Evolutionary conservation across 2,113 vertebrate genomes (phyloP), one percentile per base, ranked within the genome.

Genomic region (Rynchops niger): DNA sequence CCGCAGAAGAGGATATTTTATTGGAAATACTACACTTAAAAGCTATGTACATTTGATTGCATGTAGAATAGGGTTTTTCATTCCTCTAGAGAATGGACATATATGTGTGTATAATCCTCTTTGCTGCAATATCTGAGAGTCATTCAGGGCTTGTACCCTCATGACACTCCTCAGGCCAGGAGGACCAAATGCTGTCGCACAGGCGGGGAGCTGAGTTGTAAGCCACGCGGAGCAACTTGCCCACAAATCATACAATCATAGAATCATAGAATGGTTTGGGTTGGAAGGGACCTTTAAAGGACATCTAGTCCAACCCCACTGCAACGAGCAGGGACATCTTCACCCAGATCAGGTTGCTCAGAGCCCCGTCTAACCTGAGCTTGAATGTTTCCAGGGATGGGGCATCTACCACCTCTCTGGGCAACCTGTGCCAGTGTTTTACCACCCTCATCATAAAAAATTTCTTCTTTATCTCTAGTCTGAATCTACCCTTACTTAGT

Each of bases 151-250:
- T 82, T 45, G 7, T 17, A 40, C 8, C 4, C 3, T 22, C 27
- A 6, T 12, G 11, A 10, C 22, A 18, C 9, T 36, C 6, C 25
- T 52, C 65, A 79, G 61, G 22, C n/a, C 45, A 55, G 55, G 7
- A n/a, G 1, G 6, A 45, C 9, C 36, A 42, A 8, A 10, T 7
- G 6, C 40, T 47, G 40, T 32, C 56, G 45, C 65, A 61, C 40
- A 66, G 45, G 26, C 0, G 0, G 17, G 32, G 5, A 83, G 4
- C 40, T 47, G 65, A 90, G 30, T 23, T 6, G 1, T 26, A 9
- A 58, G 1, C 13, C 43, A 67, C 0, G 0, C 18, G 30, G 43
- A 84, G 11, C 1, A 1, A 56, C 26, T 47, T 20, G 20, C 55
- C 63, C 36, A 72, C 19, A 30, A 29, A 18, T 25, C 47, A 40